phyloP scores from a whole-genome alignment of 2,797 vertebrate genomes.

The Hemibagrus guttatus region DNA sequence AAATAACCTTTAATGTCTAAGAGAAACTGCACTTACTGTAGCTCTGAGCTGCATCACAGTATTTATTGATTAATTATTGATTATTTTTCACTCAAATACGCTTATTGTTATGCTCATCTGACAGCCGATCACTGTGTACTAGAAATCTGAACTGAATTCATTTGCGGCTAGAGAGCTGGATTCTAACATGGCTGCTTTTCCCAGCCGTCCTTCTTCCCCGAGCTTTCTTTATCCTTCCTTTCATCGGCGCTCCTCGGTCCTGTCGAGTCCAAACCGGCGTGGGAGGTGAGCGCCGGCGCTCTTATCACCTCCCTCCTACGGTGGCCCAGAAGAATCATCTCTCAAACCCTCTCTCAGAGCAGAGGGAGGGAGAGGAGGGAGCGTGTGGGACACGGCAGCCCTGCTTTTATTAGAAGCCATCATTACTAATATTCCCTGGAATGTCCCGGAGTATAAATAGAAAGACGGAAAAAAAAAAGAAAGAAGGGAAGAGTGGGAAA shows the following conservation, averaged over 20 bases:
- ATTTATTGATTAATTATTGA: neutral
- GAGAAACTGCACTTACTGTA: neutral
- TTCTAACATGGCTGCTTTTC: neutral
- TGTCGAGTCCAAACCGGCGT: conserved; percentile 3
- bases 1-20: neutral
- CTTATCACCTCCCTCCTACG: conserved; percentile 74
- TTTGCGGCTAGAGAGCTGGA: neutral
- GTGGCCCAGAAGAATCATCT: conserved; percentile 75
- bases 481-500: conserved; percentile 20
- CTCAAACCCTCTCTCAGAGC: conserved; percentile 78
- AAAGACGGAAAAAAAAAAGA: conserved; percentile 42
- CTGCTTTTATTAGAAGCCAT: conserved; percentile 70
- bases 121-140: too few relatives aligned
- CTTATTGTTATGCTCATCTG: neutral
- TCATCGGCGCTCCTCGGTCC: conserved; percentile 13
- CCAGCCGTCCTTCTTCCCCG: neutral
- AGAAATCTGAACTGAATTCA: neutral
- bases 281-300: conserved; percentile 59
- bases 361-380: conserved; percentile 72
- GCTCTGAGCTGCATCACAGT: too few relatives aligned
- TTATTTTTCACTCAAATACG: neutral
- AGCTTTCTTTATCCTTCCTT: neutral
- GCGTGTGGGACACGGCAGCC: conserved; percentile 71
- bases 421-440: conserved; percentile 74
- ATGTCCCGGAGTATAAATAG: conserved; percentile 75